Conservation (phyloP, 2,113 vertebrate genomes). For the Phalacrocorax brasilianus region DNA sequence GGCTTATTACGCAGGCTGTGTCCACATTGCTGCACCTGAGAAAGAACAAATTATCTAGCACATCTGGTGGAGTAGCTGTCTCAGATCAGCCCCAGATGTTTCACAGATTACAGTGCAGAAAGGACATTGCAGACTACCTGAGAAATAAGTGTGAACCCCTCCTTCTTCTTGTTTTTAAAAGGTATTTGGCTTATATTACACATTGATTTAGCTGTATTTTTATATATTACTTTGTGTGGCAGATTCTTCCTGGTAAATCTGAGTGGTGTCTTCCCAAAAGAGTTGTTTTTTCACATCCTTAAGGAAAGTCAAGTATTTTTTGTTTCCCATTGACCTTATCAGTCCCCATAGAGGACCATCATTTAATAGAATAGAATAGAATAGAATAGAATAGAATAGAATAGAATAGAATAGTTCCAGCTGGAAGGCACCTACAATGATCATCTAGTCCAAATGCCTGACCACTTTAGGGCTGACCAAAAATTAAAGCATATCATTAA, state of each 20-base stretch:
- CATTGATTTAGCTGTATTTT: neutral
- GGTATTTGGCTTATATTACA: neutral
- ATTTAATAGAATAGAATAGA: neutral
- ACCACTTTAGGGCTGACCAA: neutral
- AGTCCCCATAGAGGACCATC: neutral
- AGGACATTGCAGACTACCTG: neutral
- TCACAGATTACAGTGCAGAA: neutral
- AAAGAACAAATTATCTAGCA: neutral
- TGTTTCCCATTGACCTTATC: neutral
- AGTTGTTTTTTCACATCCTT: accelerated
- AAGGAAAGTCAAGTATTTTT: neutral
- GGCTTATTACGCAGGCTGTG: neutral
- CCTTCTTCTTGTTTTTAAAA: neutral
- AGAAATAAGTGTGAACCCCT: neutral
- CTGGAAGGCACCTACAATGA: neutral
- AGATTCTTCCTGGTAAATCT: neutral
- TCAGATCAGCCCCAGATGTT: neutral
- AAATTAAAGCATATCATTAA: neutral
- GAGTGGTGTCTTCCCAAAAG: neutral
- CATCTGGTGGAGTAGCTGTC: neutral
- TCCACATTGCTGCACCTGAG: neutral
- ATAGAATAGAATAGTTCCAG: neutral
- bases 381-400: neutral
- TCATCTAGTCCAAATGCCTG: neutral
- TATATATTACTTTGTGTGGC: neutral